These are phyloP conservation scores for Drosophila miranda DNA, from an alignment of 1,140 invertebrate species.

Conservation along the genomic window DNA sequence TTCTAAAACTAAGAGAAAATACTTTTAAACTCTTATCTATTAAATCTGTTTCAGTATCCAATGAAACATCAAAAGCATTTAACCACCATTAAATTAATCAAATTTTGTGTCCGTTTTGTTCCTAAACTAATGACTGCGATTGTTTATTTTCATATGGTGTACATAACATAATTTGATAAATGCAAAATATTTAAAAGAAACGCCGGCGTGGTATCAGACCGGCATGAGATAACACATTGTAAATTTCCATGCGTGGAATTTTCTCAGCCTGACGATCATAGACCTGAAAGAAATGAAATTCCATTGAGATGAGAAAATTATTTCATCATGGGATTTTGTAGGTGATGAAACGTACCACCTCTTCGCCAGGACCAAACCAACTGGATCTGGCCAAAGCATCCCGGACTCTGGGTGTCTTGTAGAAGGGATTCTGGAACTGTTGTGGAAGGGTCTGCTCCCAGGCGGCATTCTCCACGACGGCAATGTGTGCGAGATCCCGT, in stretches of 20 bases:
- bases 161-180: slow-evolving; percentile 26
- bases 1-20: too few species aligned
- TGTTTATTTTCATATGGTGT: slow-evolving; percentile 51
- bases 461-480: slow-evolving; percentile 81
- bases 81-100: slow-evolving; percentile 3
- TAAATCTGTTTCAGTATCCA: too few species aligned
- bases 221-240: slow-evolving; percentile 85
- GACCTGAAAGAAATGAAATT: slow-evolving; percentile 78
- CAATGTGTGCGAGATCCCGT: slow-evolving; percentile 72
- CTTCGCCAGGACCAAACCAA: slow-evolving; percentile 85
- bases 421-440: slow-evolving; percentile 82
- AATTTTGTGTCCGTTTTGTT: slow-evolving; percentile 39
- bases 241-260: slow-evolving; percentile 84
- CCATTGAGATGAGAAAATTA: not conserved
- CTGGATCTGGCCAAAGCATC: slow-evolving; percentile 83
- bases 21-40: too few species aligned
- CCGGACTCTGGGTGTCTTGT: slow-evolving; percentile 82
- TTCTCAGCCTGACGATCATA: slow-evolving; percentile 84
- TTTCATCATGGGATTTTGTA: not conserved
- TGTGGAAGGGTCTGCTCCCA: slow-evolving; percentile 80
- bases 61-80: too few species aligned
- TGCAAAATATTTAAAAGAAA: slow-evolving; percentile 47
- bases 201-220: slow-evolving; percentile 83
- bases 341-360: slow-evolving; percentile 81
- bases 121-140: slow-evolving; percentile 69